Evolutionary conservation across 2,113 vertebrate species (phyloP), one percentile per base, ranked within the genome.

Genomic region (Sigmodon hispidus): DNA sequence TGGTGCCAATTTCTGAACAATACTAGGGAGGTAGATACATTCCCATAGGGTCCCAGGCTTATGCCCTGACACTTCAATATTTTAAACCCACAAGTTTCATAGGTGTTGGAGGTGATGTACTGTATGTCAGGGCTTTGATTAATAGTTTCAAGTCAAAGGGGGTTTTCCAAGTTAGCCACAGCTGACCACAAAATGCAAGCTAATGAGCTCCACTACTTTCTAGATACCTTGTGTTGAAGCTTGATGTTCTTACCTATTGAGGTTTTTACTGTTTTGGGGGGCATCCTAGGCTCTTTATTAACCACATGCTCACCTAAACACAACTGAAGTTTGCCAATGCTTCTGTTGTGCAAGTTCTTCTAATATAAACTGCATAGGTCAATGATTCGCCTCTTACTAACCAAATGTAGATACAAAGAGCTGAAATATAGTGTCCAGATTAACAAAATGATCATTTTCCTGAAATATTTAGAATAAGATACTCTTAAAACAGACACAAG

Each of bases 81-180:
- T 43, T 55, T 86, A 59, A 88, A 72, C 50, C 45, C 9, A 26
- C 29, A 72, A 70, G n/a, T 50, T 76, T 89, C 67, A 93, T 52
- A 93, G 48, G 12, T 12, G 65, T 12, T 24, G 48, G 19, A 59
- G 26, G 52, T 55, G 55, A 69, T 22, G 69, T 55, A 45, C 87
- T 29, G 31, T 55, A 81, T 59, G 80, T 91, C 36, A 52, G 61
- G 52, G 72, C 2, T 93, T 76, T 84, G 29, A 85, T 63, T 93
- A 96, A 65, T 4, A 86, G 40, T 86, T 72, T 89, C 65, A 89
- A 87, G 19, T 57, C 75, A 72, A 72, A 83, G 21, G 67, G 90
- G 63, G 12, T 65, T 96, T 97, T 96, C 87, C 90, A 61, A 0
- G 2, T 81, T 52, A 77, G 77, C 87, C 90, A 84, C 69, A 93